Evolutionary conservation across 1,140 invertebrate genomes (phyloP).

Genomic region (Drosophila persimilis): DNA sequence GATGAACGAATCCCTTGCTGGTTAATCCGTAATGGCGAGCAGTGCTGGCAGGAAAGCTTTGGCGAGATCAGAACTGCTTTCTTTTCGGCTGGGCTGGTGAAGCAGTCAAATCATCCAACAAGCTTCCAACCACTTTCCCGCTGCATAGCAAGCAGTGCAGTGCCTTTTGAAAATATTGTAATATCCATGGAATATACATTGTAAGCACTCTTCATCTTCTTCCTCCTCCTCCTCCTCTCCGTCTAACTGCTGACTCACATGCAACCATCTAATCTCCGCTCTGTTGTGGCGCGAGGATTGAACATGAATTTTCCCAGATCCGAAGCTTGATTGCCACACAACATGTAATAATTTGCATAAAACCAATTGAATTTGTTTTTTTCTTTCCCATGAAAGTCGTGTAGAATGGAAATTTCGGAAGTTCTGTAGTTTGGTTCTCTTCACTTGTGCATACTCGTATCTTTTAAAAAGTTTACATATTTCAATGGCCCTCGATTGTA

Average conservation of each 20-base stretch:
- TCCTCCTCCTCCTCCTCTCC: not conserved
- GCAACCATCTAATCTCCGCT: constrained; percentile 5
- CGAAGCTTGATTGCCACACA: constrained; percentile 35
- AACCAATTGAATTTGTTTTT: constrained; percentile 6
- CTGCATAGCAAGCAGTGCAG: too few relatives aligned
- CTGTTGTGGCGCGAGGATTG: constrained; percentile 7
- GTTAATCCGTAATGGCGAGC: not conserved
- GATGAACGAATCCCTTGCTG: too few relatives aligned
- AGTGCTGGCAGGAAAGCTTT: not conserved
- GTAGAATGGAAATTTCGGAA: constrained; percentile 25
- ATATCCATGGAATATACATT: too few relatives aligned
- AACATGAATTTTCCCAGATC: constrained; percentile 44
- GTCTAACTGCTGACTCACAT: constrained; percentile 15
- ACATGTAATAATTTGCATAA: constrained; percentile 43
- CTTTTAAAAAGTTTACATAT: too few relatives aligned
- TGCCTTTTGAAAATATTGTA: too few relatives aligned
- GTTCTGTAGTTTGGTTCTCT: too few relatives aligned
- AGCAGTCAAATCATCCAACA: too few relatives aligned
- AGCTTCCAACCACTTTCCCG: too few relatives aligned
- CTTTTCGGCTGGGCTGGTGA: too few relatives aligned
- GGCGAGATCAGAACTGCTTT: too few relatives aligned
- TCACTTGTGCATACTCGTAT: not conserved
- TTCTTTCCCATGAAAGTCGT: constrained; percentile 21
- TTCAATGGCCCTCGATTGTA: too few relatives aligned
- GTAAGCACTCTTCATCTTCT: too few relatives aligned